Base-by-base conservation (phyloP, 2,113 vertebrate species). In the Ophiodon elongatus region DNA sequence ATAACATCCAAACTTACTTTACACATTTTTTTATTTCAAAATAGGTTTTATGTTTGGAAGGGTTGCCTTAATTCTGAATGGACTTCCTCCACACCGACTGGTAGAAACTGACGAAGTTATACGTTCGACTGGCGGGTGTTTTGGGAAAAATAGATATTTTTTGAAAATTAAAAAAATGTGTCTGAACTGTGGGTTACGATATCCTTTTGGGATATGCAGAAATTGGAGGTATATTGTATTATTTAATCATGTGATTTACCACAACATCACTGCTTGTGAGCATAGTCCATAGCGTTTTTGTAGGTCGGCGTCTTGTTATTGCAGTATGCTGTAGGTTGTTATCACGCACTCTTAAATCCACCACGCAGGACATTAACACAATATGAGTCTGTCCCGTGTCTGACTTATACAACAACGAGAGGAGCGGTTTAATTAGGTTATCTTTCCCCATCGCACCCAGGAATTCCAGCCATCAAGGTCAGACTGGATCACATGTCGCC, bases 361-460 rank as follows among this genome's bases (percentile, higher is more conserved):
- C 45, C 65, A 52, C 76, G 45, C 84, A 80, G 67, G 80, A 76
- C 86, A 73, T 75, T 56, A 74, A 76, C 80, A 33, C 80, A 66
- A 29, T 47, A 5, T 11, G 82, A 60, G 82, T 47, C 31, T 84
- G 90, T 91, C 85, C 91, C 89, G 79, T 82, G 87, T 90, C 88
- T 85, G 89, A 88, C 89, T 90, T 67, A 13, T 25, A 79, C 81
- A 75, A 82, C 92, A 83, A 60, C 89, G 86, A 77, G 91, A 92
- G 93, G 93, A 91, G 90, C 91, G 87, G 71, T 94, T 94, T 93
- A 94, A 94, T 94, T 91, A 88, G 89, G 87, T 91, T 90, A 91
- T 79, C 76, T 88, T 83, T 67, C 84, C 74, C 83, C 83, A 78
- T 88, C 74, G 70, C 80, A 59, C 87, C 68, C 73, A 76, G 79